A percentile compares a stretch with the other conserved stretches of the same genome.
Conservation (phyloP, 2,888 invertebrate species). For the Diplazon laetatorius region DNA sequence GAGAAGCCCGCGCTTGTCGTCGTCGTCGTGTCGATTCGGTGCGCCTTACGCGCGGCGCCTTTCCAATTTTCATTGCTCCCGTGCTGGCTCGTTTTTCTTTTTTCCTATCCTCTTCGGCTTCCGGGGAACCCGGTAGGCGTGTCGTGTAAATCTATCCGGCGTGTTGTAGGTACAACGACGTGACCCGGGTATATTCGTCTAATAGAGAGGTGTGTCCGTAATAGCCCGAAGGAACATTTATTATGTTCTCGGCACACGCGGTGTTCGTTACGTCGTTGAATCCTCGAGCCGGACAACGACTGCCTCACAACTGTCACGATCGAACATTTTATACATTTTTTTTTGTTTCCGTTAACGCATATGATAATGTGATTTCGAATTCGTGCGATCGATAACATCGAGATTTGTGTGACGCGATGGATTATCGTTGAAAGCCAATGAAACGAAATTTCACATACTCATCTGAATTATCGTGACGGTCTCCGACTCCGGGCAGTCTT, state of each 20-base stretch:
- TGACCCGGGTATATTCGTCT: slow-evolving; percentile 43
- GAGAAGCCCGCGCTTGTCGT: no score
- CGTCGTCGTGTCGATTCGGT: no score
- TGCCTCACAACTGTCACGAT: slow-evolving; percentile 1
- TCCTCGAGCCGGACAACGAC: slow-evolving; percentile 33
- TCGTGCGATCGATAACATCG: no score
- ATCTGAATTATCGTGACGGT: no score
- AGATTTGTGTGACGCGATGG: no score
- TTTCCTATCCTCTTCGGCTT: slow-evolving; percentile 38
- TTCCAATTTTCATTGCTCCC: slow-evolving; percentile 53
- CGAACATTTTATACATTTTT: slow-evolving; percentile 32
- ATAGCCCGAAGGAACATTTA: slow-evolving; percentile 53
- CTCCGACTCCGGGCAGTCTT: no score
- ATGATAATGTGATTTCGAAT: no score
- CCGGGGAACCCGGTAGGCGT: slow-evolving; percentile 57
- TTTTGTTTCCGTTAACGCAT: no score
- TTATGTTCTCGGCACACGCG: slow-evolving; percentile 32
- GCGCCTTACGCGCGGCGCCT: no score
- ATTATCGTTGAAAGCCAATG: no score
- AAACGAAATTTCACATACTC: no score
- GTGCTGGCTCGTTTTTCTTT: slow-evolving; percentile 23
- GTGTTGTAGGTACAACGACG: slow-evolving; percentile 11
- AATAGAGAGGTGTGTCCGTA: slow-evolving; percentile 59
- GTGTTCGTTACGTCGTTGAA: slow-evolving; percentile 29
- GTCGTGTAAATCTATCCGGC: slow-evolving; percentile 55